Conservation (phyloP, 2,888 invertebrate genomes). For the Rhogogaster chlorosoma region DNA sequence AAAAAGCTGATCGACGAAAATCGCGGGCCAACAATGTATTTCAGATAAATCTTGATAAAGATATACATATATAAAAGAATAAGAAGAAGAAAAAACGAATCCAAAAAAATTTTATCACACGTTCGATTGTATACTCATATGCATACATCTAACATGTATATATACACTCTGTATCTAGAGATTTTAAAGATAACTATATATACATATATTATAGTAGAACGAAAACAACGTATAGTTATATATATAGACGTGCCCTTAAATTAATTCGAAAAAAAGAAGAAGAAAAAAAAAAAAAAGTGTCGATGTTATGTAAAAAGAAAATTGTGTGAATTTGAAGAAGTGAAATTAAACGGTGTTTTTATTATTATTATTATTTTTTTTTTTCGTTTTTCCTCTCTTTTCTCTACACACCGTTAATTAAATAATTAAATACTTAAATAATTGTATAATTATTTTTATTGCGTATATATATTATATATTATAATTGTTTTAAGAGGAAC, state of each 20-base stretch:
- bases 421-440: neutral
- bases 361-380: no score
- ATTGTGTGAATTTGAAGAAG: neutral
- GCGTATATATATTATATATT: no score
- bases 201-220: neutral
- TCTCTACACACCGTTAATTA: no score
- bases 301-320: neutral
- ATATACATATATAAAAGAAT: no score
- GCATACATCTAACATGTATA: neutral
- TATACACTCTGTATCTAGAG: neutral
- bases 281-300: neutral
- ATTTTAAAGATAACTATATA: neutral
- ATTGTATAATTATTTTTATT: neutral
- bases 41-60: neutral
- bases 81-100: neutral
- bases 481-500: neutral
- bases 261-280: neutral
- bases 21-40: neutral
- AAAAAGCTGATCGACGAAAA: no score
- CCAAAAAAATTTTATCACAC: neutral
- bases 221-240: neutral
- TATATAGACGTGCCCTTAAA: neutral
- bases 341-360: no score
- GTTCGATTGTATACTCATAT: neutral
- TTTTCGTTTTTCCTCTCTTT: no score